These are phyloP conservation scores for Macropodus opercularis DNA, from an alignment of 2,797 vertebrate species.

Conservation along the genomic window DNA sequence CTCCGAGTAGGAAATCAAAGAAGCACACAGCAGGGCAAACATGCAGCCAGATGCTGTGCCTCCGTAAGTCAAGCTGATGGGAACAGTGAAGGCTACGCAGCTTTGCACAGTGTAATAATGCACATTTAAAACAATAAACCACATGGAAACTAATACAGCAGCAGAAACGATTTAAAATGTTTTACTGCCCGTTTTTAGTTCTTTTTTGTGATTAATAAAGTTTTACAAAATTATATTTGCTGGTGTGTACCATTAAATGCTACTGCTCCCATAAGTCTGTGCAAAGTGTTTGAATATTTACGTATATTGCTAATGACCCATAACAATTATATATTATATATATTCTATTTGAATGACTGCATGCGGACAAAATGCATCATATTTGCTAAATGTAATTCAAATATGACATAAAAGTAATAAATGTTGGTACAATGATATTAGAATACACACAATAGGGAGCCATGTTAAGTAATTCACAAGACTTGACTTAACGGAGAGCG, in stretches of 20 bases:
- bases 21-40: background rate
- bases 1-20: constrained; percentile 12
- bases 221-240: constrained; percentile 6
- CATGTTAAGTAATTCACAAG: background rate
- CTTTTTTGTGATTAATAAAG: background rate
- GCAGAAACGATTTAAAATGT: background rate
- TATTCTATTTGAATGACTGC: background rate
- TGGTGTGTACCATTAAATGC: constrained; percentile 9
- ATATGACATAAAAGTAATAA: no score
- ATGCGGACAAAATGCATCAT: no score
- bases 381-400: no score
- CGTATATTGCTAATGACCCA: constrained; percentile 3
- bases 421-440: no score
- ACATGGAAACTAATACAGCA: background rate
- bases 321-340: no score
- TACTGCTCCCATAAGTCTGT: constrained; percentile 6
- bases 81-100: background rate
- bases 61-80: background rate
- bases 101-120: background rate
- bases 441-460: no score
- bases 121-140: background rate
- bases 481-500: background rate
- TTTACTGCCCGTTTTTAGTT: background rate
- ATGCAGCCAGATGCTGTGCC: background rate
- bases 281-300: constrained; percentile 12